phyloP scores from a whole-genome alignment of 1,140 invertebrate species.

The Drosophila parvula region DNA sequence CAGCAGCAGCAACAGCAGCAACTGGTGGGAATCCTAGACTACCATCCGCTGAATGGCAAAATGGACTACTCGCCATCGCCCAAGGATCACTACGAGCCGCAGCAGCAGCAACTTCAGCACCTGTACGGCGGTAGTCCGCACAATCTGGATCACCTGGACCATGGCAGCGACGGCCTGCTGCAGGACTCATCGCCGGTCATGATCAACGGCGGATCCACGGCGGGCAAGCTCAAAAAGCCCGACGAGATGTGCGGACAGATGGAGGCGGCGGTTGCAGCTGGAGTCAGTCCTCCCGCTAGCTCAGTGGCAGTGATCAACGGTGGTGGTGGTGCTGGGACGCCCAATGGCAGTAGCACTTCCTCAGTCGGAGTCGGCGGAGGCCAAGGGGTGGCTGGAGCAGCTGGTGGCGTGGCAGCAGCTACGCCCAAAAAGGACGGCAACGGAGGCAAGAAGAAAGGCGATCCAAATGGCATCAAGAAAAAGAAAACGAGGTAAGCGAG shows the following conservation, averaged over 20 bases:
- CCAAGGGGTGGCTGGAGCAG: conserved; percentile 24
- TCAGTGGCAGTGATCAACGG: conserved; percentile 34
- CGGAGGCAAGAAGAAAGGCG: conserved; percentile 93
- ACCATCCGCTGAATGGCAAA: conserved; percentile 74
- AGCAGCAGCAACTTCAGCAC: conserved; percentile 66
- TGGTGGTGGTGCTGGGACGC: conserved; percentile 22
- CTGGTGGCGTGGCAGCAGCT: conserved; percentile 35
- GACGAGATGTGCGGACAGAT: conserved; percentile 72
- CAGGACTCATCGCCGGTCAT: conserved; percentile 47
- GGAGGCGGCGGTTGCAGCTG: conserved; percentile 26
- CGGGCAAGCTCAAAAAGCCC: conserved; percentile 69
- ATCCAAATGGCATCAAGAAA: conserved; percentile 95
- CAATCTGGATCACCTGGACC: conserved; percentile 52
- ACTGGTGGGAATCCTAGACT: conserved; percentile 71
- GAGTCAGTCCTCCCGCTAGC: conserved; percentile 11
- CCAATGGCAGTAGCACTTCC: conserved; percentile 45
- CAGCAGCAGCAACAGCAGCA: conserved; percentile 73
- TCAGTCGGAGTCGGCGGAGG: conserved; percentile 7
- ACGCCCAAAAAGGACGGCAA: conserved; percentile 85
- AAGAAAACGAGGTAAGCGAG: conserved; percentile 94
- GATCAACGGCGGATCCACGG: conserved; percentile 40
- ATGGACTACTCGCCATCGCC: conserved; percentile 80
- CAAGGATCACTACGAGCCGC: conserved; percentile 74
- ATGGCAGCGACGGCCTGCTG: conserved; percentile 60
- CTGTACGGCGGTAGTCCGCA: conserved; percentile 74